phyloP scores from a whole-genome alignment of 2,888 invertebrate genomes.

The Prostheceraeus crozeri region DNA sequence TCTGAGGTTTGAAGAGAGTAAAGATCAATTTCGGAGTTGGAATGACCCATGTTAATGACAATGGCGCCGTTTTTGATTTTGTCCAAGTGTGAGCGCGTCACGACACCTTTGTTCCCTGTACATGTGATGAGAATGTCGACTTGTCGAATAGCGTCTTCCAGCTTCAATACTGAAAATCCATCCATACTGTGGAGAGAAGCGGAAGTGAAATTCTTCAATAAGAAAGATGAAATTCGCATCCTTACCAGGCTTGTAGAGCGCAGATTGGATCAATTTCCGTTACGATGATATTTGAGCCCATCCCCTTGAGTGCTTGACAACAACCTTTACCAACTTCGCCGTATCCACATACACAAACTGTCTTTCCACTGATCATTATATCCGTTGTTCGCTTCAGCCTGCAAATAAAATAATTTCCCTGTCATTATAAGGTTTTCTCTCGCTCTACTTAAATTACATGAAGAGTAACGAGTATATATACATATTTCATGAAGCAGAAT shows the following conservation, averaged over 20 bases:
- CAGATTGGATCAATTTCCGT: slow-evolving; percentile 97
- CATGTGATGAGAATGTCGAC: slow-evolving; percentile 95
- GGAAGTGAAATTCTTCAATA: not conserved
- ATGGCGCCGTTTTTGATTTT: slow-evolving; percentile 90
- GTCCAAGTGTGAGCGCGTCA: slow-evolving; percentile 87
- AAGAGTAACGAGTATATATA: too few relatives aligned
- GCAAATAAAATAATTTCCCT: slow-evolving; percentile 36
- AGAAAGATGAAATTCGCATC: not conserved
- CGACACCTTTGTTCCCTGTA: slow-evolving; percentile 92
- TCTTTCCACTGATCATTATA: slow-evolving; percentile 94
- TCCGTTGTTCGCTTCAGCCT: slow-evolving; percentile 81
- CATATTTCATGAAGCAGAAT: too few relatives aligned
- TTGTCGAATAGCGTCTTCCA: slow-evolving; percentile 81
- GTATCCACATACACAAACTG: slow-evolving; percentile 88
- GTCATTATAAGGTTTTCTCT: too few relatives aligned
- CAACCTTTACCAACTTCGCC: slow-evolving; percentile 96
- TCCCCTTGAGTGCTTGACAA: slow-evolving; percentile 82
- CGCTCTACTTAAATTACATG: too few relatives aligned
- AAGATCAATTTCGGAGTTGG: slow-evolving; percentile 83
- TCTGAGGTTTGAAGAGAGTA: slow-evolving; percentile 77
- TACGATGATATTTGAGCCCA: slow-evolving; percentile 82
- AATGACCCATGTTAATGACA: slow-evolving; percentile 93
- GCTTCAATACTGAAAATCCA: slow-evolving; percentile 83
- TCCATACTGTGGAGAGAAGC: slow-evolving; percentile 71
- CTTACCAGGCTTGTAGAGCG: slow-evolving; percentile 80